These are phyloP conservation scores for Schizaphis graminum DNA, from an alignment of 2,888 invertebrate species.

Conservation along the genomic window DNA sequence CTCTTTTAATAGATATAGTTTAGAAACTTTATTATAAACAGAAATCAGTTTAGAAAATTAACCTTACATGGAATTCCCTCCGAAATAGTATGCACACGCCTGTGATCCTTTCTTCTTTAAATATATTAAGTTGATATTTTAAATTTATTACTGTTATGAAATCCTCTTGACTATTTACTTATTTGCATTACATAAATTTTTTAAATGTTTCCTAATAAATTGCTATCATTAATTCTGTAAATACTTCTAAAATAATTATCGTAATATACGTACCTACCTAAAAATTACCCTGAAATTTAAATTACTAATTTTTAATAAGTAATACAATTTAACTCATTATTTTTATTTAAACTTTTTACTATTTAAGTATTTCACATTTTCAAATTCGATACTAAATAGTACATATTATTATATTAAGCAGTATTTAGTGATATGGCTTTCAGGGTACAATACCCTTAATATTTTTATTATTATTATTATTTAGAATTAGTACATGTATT, in stretches of 20 bases:
- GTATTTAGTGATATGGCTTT: background rate
- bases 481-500: background rate
- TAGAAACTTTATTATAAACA: no score
- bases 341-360: background rate
- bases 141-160: background rate
- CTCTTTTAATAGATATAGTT: no score
- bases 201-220: background rate
- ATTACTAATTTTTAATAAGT: background rate
- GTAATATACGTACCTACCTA: background rate
- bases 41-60: no score
- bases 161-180: background rate
- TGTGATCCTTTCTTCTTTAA: background rate
- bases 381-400: background rate
- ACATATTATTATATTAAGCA: background rate
- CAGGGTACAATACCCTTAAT: background rate
- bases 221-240: background rate
- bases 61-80: no score
- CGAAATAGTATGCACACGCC: no score
- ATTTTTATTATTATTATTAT: background rate
- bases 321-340: background rate
- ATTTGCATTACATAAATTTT: background rate
- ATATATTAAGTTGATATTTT: background rate
- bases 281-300: background rate
- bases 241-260: background rate
- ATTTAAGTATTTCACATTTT: background rate